A percentile compares a stretch with the other conserved stretches of the same genome.
Conservation (phyloP, 2,797 vertebrate genomes). For the Enteromius viviparus region DNA sequence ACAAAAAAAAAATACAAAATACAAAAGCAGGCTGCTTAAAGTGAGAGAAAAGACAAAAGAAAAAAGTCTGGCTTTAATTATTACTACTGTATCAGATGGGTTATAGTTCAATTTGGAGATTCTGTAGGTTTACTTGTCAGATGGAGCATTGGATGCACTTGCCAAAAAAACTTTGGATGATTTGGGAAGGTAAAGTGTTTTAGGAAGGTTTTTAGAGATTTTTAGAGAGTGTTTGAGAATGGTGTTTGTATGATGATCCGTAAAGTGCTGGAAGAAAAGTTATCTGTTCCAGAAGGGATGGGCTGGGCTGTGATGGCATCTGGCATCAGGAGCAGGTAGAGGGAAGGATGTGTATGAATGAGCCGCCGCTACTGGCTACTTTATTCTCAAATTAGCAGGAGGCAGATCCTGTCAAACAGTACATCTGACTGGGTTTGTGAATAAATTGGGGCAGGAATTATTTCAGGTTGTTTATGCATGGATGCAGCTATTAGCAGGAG, state of each 20-base stretch:
- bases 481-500: conserved; percentile 72
- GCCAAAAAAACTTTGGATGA: neutral
- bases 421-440: conserved; percentile 34
- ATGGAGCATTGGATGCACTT: neutral
- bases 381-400: conserved; percentile 40
- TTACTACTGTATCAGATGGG: conserved; percentile 9
- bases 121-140: neutral
- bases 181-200: neutral
- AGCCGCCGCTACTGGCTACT: neutral
- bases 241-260: conserved; percentile 3
- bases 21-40: neutral
- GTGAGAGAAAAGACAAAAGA: no score
- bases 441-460: conserved; percentile 55
- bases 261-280: conserved; percentile 10
- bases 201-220: no score
- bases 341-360: conserved; percentile 17
- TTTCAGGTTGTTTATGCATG: conserved; percentile 70
- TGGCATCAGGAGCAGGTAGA: neutral
- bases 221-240: neutral
- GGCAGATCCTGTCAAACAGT: conserved; percentile 27
- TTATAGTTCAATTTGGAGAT: neutral
- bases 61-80: conserved; percentile 12
- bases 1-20: neutral
- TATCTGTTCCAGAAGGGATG: neutral
- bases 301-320: neutral